Percentiles rank a stretch among this genome's conserved stretches.
Evolutionary conservation across 2,888 invertebrate species (phyloP).

Genomic region (Calameuta idolon): DNA sequence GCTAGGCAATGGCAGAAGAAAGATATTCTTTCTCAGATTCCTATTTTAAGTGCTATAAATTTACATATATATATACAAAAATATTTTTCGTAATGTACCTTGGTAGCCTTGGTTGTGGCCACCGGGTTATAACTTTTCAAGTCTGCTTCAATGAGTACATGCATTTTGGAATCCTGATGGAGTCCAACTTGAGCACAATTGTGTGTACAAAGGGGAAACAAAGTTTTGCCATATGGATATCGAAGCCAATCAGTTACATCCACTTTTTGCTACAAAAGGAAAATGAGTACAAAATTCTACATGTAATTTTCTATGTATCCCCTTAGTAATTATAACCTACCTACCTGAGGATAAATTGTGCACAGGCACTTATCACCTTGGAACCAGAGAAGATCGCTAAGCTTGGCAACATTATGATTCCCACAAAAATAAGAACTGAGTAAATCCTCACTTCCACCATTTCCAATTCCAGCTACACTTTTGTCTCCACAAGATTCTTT

Average conservation of each 20-base stretch:
- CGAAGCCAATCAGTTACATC: slow-evolving; percentile 66
- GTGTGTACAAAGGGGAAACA: slow-evolving; percentile 62
- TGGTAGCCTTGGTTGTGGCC: slow-evolving; percentile 53
- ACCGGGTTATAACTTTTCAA: slow-evolving; percentile 50
- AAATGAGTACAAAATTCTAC: not conserved
- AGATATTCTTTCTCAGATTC: slow-evolving; percentile 31
- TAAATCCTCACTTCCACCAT: slow-evolving; percentile 36
- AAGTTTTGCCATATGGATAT: slow-evolving; percentile 60
- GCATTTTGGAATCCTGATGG: slow-evolving; percentile 52
- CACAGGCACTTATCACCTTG: slow-evolving; percentile 70
- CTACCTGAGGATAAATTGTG: slow-evolving; percentile 72
- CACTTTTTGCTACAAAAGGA: slow-evolving; percentile 64
- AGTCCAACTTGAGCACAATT: slow-evolving; percentile 46
- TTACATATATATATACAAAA: not conserved
- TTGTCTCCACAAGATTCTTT: slow-evolving; percentile 26
- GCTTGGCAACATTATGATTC: slow-evolving; percentile 71
- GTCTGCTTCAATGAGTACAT: slow-evolving; percentile 64
- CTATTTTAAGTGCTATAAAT: not conserved
- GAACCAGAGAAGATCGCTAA: slow-evolving; percentile 75
- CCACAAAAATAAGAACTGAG: slow-evolving; percentile 71
- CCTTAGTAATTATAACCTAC: slow-evolving; percentile 16
- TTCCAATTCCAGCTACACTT: slow-evolving; percentile 28
- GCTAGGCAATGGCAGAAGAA: slow-evolving; percentile 66
- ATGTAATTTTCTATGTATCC: not conserved
- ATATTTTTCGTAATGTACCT: slow-evolving; percentile 42